phyloP scores from a whole-genome alignment of 2,113 vertebrate genomes.

The Psettodes erumei region DNA sequence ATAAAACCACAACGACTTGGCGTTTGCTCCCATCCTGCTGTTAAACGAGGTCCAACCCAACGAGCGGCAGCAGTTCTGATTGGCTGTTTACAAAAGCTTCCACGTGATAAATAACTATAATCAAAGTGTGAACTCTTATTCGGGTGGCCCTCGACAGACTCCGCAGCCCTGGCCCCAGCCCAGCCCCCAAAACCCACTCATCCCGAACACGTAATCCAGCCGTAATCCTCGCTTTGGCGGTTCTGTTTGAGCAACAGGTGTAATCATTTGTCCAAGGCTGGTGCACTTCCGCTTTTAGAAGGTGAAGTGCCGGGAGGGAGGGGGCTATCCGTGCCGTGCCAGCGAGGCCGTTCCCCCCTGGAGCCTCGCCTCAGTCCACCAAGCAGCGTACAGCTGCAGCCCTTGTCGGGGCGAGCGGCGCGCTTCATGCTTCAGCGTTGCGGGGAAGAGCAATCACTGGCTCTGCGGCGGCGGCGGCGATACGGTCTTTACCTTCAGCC shows the following conservation, averaged over 20 bases:
- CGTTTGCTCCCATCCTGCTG: no score
- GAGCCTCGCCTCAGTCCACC: neutral
- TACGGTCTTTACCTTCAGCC: conserved; percentile 60
- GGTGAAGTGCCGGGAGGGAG: neutral
- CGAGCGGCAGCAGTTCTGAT: no score
- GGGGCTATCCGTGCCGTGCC: neutral
- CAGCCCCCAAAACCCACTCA: conserved; percentile 18
- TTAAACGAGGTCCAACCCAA: no score
- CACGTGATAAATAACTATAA: no score
- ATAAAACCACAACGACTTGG: no score
- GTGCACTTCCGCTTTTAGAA: neutral
- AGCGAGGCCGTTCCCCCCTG: neutral
- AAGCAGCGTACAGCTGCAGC: conserved; percentile 15
- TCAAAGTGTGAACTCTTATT: neutral
- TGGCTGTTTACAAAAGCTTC: no score
- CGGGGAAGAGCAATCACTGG: conserved; percentile 53
- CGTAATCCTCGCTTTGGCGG: conserved; percentile 60
- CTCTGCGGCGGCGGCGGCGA: conserved; percentile 31
- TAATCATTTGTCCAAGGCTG: conserved; percentile 40
- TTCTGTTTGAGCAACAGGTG: conserved; percentile 36
- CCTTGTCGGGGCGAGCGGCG: conserved; percentile 19
- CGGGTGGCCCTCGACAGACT: neutral
- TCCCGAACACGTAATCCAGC: conserved; percentile 50
- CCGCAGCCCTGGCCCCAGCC: neutral
- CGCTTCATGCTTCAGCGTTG: conserved; percentile 40